phyloP scores from a whole-genome alignment of 2,113 vertebrate species.

The Petrocephalus zakoni region DNA sequence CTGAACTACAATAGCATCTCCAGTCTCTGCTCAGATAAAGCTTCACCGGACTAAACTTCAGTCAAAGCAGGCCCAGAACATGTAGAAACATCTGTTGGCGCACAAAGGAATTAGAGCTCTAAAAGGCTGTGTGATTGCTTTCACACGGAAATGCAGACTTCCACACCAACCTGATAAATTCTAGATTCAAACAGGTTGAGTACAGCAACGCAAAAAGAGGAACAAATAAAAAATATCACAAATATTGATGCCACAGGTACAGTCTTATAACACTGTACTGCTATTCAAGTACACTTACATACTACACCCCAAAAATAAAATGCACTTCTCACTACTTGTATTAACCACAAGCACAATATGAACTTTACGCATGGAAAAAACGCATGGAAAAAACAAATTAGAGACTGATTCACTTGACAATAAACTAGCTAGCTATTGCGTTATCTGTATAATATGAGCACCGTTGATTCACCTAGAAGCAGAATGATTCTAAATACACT shows the following conservation, averaged over 20 bases:
- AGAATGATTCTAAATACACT: neutral
- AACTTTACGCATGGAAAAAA: neutral
- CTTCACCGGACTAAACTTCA: neutral
- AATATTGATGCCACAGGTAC: neutral
- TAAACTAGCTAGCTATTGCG: neutral
- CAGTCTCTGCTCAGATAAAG: neutral
- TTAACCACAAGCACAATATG: neutral
- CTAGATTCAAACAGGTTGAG: neutral
- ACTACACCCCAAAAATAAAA: neutral
- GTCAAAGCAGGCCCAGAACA: neutral
- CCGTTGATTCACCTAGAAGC: neutral
- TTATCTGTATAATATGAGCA: neutral
- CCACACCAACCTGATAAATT: constrained; percentile 6
- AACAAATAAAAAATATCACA: neutral
- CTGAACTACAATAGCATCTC: neutral
- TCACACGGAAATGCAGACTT: neutral
- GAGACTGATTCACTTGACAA: neutral
- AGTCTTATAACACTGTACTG: neutral
- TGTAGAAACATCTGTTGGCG: neutral
- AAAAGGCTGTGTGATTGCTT: neutral
- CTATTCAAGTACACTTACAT: neutral
- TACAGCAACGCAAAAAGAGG: neutral
- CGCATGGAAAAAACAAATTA: neutral
- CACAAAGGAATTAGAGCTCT: neutral
- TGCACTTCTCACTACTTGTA: neutral